Evolutionary conservation across 2,888 invertebrate species (phyloP).

Genomic region (Camponotus fellah): DNA sequence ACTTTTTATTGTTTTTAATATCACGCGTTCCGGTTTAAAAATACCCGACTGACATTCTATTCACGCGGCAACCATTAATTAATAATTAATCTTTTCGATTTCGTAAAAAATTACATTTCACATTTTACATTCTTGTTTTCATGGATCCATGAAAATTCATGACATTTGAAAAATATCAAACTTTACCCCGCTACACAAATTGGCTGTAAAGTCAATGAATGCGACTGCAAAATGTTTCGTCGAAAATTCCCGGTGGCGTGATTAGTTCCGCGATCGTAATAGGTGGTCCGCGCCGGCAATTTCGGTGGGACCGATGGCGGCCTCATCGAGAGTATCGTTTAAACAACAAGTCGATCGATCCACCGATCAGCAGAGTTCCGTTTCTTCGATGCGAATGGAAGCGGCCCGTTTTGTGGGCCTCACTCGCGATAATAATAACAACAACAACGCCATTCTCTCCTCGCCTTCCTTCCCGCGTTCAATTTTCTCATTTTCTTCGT

Average conservation of each 20-base stretch:
- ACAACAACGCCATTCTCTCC: constrained; percentile 42
- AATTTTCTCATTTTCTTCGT: constrained; percentile 59
- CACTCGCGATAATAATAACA: constrained; percentile 53
- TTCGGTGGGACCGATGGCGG: constrained; percentile 57
- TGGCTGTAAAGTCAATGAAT: constrained; percentile 31
- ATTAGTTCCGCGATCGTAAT: constrained; percentile 50
- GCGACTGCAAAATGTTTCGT: constrained; percentile 14
- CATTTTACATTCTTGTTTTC: constrained; percentile 28
- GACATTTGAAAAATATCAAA: not conserved
- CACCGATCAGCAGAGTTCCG: constrained; percentile 60
- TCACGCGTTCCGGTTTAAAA: constrained; percentile 9
- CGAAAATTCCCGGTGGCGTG: constrained; percentile 31
- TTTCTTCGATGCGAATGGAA: constrained; percentile 64
- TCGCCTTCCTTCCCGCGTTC: not conserved
- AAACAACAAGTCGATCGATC: constrained; percentile 64
- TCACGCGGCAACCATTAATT: constrained; percentile 23
- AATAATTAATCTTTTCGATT: constrained; percentile 38
- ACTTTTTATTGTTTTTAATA: not conserved
- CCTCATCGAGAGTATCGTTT: constrained; percentile 66
- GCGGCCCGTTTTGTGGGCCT: constrained; percentile 61
- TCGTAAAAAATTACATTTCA: constrained; percentile 24
- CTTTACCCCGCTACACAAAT: not conserved
- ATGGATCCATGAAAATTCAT: not conserved
- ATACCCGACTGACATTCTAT: constrained; percentile 24
- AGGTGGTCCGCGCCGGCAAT: constrained; percentile 66